A percentile compares a stretch with the other conserved stretches of the same genome.
These are phyloP conservation scores for Ptilorrhoa leucosticta DNA, from an alignment of 2,113 vertebrate species.

Conservation along the genomic window DNA sequence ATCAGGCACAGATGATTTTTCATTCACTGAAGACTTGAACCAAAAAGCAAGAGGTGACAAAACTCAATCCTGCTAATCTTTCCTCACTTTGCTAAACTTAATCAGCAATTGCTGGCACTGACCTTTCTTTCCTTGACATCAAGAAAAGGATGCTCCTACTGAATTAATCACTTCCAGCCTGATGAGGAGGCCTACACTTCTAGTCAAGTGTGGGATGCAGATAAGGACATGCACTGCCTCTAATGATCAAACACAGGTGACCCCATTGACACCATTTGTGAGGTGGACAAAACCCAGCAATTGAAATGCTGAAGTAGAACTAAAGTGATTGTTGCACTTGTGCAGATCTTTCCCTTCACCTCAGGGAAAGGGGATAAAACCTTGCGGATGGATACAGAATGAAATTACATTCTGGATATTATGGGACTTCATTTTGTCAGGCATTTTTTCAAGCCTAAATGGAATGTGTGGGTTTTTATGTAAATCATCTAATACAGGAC, in stretches of 20 bases:
- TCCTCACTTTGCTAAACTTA: background rate
- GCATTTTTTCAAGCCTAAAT: background rate
- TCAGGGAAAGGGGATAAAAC: background rate
- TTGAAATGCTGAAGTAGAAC: background rate
- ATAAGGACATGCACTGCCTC: background rate
- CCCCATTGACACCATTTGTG: background rate
- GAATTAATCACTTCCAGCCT: background rate
- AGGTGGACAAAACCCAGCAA: background rate
- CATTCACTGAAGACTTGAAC: background rate
- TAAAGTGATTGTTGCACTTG: background rate
- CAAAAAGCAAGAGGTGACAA: background rate
- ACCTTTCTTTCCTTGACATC: background rate
- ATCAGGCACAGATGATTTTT: slow-evolving; percentile 11
- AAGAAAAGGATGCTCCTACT: background rate
- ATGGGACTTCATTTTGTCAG: background rate
- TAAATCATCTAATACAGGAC: background rate
- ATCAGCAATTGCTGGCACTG: background rate
- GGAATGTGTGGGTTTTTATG: background rate
- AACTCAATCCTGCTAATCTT: slow-evolving; percentile 22
- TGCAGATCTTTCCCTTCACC: background rate
- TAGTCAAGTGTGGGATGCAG: background rate
- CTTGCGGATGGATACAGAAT: background rate
- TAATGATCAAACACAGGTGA: background rate
- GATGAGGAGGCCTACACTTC: background rate
- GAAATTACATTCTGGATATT: background rate